These are phyloP conservation scores for Chiridota heheva DNA, from an alignment of 35 echinoderm and acorn worm species.

Conservation along the genomic window DNA sequence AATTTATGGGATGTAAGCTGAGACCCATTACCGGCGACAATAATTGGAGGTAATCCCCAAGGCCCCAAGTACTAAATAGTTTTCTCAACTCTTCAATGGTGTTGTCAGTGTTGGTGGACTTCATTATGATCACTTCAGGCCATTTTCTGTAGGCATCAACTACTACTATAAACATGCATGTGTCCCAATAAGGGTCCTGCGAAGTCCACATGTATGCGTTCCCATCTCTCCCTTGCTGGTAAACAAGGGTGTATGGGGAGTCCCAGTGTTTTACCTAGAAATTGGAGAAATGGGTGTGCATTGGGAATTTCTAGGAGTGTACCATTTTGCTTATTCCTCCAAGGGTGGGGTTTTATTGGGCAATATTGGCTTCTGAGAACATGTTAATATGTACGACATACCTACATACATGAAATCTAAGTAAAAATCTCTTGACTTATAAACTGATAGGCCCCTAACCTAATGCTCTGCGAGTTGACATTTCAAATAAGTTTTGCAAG, in stretches of 20 bases:
- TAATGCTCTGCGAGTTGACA: no score
- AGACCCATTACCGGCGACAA: constrained; percentile 55
- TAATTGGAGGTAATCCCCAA: constrained; percentile 56
- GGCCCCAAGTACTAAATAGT: constrained; percentile 39
- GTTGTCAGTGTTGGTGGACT: constrained; percentile 9
- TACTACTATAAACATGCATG: constrained; percentile 57
- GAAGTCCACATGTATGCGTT: constrained; percentile 56
- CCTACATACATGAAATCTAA: no score
- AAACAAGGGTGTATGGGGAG: constrained; percentile 72
- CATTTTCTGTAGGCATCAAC: constrained; percentile 60
- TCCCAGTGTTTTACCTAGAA: no score
- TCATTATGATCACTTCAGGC: constrained; percentile 63
- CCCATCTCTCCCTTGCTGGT: constrained; percentile 41
- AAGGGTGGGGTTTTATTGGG: no score
- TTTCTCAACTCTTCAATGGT: constrained; percentile 33
- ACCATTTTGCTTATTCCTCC: no score
- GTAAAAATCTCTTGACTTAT: no score
- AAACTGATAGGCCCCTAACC: no score
- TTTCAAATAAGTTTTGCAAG: no score
- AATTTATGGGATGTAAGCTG: constrained; percentile 59
- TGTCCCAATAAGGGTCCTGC: constrained; percentile 58
- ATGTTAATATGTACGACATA: no score
- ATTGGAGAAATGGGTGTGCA: no score
- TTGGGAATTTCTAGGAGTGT: no score
- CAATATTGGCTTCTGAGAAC: no score